Evolutionary conservation across 2,113 vertebrate species (phyloP).

Genomic region (Rostratula benghalensis): DNA sequence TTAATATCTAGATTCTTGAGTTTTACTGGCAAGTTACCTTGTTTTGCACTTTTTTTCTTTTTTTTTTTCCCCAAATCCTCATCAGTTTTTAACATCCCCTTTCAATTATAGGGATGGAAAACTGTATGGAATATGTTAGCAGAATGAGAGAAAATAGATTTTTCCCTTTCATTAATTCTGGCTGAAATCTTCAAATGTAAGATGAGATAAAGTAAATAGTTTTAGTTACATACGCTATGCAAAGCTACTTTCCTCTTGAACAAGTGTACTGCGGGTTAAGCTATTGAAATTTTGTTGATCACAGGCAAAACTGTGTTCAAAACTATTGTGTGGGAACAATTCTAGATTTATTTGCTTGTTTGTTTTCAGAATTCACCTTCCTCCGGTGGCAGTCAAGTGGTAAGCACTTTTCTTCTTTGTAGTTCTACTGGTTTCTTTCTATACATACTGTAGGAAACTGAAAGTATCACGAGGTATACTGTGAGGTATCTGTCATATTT

Average conservation of each 20-base stretch:
- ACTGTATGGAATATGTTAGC: neutral
- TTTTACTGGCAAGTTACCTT: neutral
- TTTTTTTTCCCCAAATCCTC: no score
- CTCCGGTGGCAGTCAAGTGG: slow-evolving; percentile 29
- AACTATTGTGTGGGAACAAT: neutral
- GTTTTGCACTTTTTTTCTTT: neutral
- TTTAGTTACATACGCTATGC: neutral
- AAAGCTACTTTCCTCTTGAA: neutral
- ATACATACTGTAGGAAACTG: neutral
- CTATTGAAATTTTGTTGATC: neutral
- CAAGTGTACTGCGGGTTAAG: neutral
- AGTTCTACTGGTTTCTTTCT: neutral
- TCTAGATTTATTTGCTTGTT: neutral
- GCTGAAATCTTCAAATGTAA: neutral
- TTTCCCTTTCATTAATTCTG: neutral
- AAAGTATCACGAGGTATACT: neutral
- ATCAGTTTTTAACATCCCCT: neutral
- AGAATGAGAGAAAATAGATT: neutral
- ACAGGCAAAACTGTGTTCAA: neutral
- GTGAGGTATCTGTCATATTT: neutral
- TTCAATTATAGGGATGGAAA: neutral
- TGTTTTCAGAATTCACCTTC: slow-evolving; percentile 41
- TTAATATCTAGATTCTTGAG: neutral
- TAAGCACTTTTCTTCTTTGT: slow-evolving; percentile 4
- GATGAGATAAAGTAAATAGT: neutral